A percentile compares a stretch with the other conserved stretches of the same genome.
Evolutionary conservation across 2,888 invertebrate species (phyloP).

Genomic region (Acanthopleura granulata): DNA sequence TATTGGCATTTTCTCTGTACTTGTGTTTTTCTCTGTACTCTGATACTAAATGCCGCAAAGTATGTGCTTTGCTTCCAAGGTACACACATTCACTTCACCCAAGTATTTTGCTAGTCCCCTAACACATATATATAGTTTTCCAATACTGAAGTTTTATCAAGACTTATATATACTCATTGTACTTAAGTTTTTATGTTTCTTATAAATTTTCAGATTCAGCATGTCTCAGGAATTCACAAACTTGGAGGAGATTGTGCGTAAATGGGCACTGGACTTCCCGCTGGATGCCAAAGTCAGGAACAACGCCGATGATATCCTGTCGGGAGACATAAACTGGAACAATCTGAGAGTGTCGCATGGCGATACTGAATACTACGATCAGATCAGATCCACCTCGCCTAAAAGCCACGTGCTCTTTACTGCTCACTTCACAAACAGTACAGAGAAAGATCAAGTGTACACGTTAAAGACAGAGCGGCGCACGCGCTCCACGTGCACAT

Average conservation of each 20-base stretch:
- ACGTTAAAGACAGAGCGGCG: constrained; percentile 67
- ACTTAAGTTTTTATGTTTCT: no score
- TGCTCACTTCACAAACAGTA: constrained; percentile 67
- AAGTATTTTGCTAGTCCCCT: no score
- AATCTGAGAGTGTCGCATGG: constrained; percentile 62
- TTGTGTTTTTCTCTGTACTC: no score
- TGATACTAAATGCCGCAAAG: no score
- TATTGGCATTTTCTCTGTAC: no score
- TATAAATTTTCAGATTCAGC: background rate
- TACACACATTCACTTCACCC: no score
- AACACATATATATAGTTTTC: no score
- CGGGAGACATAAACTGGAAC: constrained; percentile 67
- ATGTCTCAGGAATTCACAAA: constrained; percentile 26
- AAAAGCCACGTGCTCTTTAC: constrained; percentile 61
- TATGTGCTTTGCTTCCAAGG: no score
- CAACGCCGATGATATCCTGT: constrained; percentile 53
- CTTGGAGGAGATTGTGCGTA: constrained; percentile 50
- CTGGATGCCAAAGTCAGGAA: constrained; percentile 48
- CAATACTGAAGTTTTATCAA: no score
- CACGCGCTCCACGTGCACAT: constrained; percentile 65
- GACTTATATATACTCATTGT: no score
- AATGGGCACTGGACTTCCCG: constrained; percentile 47
- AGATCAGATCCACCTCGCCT: constrained; percentile 41
- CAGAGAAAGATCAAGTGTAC: constrained; percentile 64
- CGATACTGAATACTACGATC: constrained; percentile 58